Percentiles rank a stretch among this genome's conserved stretches.
These are phyloP conservation scores for Blastomussa wellsi DNA, from an alignment of 92 coral and sea anemone species.

Conservation along the genomic window DNA sequence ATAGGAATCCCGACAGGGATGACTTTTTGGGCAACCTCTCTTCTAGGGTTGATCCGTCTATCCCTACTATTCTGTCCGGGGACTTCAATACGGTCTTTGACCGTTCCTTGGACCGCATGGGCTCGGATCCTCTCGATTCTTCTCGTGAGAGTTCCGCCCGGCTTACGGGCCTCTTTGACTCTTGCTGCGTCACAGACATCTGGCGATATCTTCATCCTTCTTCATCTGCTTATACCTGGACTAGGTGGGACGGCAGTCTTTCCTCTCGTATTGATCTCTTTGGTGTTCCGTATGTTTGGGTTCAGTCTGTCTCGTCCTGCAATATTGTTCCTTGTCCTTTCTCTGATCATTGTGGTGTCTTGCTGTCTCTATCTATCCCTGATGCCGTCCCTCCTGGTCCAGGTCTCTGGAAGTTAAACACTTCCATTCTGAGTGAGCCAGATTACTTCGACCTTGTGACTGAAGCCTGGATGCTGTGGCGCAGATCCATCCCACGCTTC, in stretches of 20 bases:
- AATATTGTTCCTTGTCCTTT: not conserved
- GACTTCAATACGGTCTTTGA: not conserved
- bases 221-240: not conserved
- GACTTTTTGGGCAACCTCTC: not conserved
- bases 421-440: not conserved
- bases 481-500: no score
- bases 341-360: not conserved
- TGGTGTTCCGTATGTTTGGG: not conserved
- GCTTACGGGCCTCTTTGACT: not conserved
- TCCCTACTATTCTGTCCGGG: not conserved
- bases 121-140: not conserved
- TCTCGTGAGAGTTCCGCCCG: not conserved
- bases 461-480: no score
- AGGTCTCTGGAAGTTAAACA: not conserved
- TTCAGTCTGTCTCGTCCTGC: not conserved
- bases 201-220: not conserved
- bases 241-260: not conserved
- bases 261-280: not conserved
- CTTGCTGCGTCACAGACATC: not conserved
- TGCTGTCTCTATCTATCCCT: not conserved
- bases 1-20: not conserved
- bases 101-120: not conserved
- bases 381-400: not conserved
- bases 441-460: not conserved
- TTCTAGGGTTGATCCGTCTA: not conserved